Base-by-base conservation (phyloP, 2,113 vertebrate species). In the Cyphomyrus discorhynchus region DNA sequence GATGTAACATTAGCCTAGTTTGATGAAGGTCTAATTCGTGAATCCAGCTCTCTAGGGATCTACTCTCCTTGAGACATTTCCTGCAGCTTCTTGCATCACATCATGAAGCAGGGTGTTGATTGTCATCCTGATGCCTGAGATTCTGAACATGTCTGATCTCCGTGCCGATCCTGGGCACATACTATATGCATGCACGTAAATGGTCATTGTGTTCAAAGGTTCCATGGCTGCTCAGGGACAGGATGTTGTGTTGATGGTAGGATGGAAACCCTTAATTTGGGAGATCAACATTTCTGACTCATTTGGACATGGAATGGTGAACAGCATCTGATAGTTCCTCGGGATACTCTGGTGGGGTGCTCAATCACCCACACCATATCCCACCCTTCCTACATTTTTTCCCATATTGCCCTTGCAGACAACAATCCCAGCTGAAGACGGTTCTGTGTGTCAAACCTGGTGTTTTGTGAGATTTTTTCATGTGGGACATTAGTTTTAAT, bases 231-330 rank as follows among this genome's bases (percentile, higher is more conserved):
- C 35, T 53, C 11, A 10, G 85, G 89, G 86, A 89, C 90, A 91
- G 90, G 88, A 91, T 90, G 88, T 87, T 58, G 62, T 80, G 89
- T 77, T 80, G 89, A 91, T 91, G 66, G 50, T 74, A 90, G 56
- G 66, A 89, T 90, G 90, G 42, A 89, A 46, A 31, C 86, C 85
- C 84, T 89, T 88, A 84, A 89, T 89, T 90, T 89, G 46, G 49
- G 87, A 89, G 80, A 91, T 89, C 90, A 88, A 88, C 85, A 85
- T 88, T 89, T 89, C 86, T 70, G 70, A 77, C 31, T 90, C 50
- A 70, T 85, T 74, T 88, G 46, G 70, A 62, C 45, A 35, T 56
- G 56, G 42, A 80, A 27, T 82, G 47, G 87, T 39, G 31, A 80
- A 82, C 88, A 39, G 42, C 24, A 80, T 80, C 70, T 89, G 88